A percentile compares a stretch with the other conserved stretches of the same genome.
Evolutionary conservation across 2,113 vertebrate genomes (phyloP).

Genomic region (Chionodraco myersi): DNA sequence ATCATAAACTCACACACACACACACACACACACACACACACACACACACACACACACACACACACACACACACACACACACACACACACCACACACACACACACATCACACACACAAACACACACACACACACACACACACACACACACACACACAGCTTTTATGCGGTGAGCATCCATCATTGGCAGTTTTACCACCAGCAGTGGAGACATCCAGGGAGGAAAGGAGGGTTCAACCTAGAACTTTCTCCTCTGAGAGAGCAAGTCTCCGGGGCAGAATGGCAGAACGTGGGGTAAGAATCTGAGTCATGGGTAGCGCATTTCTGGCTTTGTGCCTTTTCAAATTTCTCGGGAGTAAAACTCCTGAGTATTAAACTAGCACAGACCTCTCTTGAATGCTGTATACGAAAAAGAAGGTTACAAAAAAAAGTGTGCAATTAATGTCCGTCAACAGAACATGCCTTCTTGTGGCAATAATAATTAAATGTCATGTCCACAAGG

Average conservation of each 20-base stretch:
- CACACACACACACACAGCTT: slow-evolving; percentile 35
- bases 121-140: neutral
- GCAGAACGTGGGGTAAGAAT: slow-evolving; percentile 50
- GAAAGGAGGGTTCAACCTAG: slow-evolving; percentile 41
- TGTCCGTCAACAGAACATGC: slow-evolving; percentile 49
- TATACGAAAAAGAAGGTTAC: slow-evolving; percentile 6
- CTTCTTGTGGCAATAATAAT: slow-evolving; percentile 49
- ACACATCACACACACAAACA: too few species aligned
- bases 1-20: slow-evolving; percentile 20
- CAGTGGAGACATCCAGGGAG: slow-evolving; percentile 10
- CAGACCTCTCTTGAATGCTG: neutral
- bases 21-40: too few species aligned
- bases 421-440: slow-evolving; percentile 48
- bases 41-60: too few species aligned
- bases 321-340: slow-evolving; percentile 11
- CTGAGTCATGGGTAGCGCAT: slow-evolving; percentile 37
- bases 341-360: slow-evolving; percentile 9
- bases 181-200: slow-evolving; percentile 32
- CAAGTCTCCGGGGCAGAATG: slow-evolving; percentile 36
- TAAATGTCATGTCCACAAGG: slow-evolving; percentile 56
- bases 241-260: slow-evolving; percentile 23
- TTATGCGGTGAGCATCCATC: slow-evolving; percentile 46
- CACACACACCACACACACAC: too few species aligned
- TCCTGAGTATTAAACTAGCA: slow-evolving; percentile 3
- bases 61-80: slow-evolving; percentile 15